Base-by-base conservation (phyloP, 2,888 invertebrate genomes). In the Ormia ochracea region DNA sequence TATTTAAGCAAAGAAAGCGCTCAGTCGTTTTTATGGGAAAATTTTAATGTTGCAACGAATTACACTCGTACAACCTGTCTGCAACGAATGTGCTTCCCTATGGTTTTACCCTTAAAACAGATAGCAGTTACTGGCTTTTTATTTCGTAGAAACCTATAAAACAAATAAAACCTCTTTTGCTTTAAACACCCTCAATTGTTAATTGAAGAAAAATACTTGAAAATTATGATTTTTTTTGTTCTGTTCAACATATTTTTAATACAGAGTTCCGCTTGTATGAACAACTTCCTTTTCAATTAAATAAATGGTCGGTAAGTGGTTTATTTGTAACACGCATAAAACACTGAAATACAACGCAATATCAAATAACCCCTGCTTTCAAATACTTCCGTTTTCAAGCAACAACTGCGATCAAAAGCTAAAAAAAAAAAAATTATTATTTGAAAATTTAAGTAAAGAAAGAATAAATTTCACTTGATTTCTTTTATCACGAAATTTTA, bases 201-300 rank as follows among this genome's bases (percentile, higher is more conserved):
- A 28, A 54, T 28, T 28, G 9, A 26, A 50, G 17, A 23, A 41
- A 14, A 17, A 36, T n/a, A 0, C 0, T n/a, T 7, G 3, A 10
- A 41, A 50, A 28, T 66, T 41, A 2, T 50, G 28, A 65, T 43
- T 52, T 12, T 48, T 56, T 23, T 52, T 36, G 28, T 61, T 63
- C 21, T 33, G 5, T 3, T 6, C 21, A 45, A 4, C 54, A 12
- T 3, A 26, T 9, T 43, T 43, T 74, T 65, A 52, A 63, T 45
- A 48, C 36, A 38, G 68, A 72, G 75, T 80, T 80, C 75, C 75
- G 70, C 75, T 80, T 66, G 54, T 56, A 66, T 65, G 54, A 74
- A 74, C 69, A 65, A 78, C 75, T 79, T 75, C 75, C 75, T 80
- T 75, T 72, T 4, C 41, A 33, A 43, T 61, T 59, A 45, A 61